Evolutionary conservation across 2,888 invertebrate species (phyloP).

Genomic region (Pilophorus perplexus): DNA sequence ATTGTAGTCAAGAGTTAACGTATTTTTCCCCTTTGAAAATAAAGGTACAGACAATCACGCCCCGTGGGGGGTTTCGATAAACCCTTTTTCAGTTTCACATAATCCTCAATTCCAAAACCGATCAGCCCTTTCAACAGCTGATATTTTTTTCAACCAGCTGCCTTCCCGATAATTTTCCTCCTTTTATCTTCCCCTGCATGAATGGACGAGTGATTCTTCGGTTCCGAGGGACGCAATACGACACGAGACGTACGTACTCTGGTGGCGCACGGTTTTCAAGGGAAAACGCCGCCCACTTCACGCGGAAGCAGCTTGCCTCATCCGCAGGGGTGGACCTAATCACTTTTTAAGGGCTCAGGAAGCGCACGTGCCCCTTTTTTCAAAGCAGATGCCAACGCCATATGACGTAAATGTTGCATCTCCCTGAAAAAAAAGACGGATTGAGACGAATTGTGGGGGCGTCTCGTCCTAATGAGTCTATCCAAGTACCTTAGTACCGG

Average conservation of each 20-base stretch:
- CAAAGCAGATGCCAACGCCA: constrained; percentile 22
- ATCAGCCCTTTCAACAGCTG: constrained; percentile 15
- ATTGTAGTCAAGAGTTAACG: not conserved
- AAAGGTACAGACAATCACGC: not conserved
- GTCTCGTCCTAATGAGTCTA: not conserved
- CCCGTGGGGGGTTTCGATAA: not conserved
- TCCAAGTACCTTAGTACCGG: too few relatives aligned
- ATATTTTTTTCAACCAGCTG: not conserved
- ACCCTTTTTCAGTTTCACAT: constrained; percentile 12
- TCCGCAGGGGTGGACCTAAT: constrained; percentile 23
- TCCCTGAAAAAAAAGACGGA: constrained; percentile 4
- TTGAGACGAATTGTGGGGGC: not conserved
- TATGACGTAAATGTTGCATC: constrained; percentile 29
- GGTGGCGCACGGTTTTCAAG: too few relatives aligned
- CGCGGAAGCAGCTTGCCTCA: constrained; percentile 31
- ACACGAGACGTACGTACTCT: too few relatives aligned
- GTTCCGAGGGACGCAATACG: constrained; percentile 17
- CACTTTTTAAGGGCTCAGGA: constrained; percentile 27
- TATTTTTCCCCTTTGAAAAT: not conserved
- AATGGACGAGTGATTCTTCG: not conserved
- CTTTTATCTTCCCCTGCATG: not conserved
- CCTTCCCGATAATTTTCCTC: constrained; percentile 2
- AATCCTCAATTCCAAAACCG: constrained; percentile 16
- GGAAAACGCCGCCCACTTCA: constrained; percentile 4
- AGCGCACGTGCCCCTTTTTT: not conserved